A percentile compares a stretch with the other conserved stretches of the same genome.
phyloP scores from a whole-genome alignment of 2,113 vertebrate species.

The Oryzias curvinotus region DNA sequence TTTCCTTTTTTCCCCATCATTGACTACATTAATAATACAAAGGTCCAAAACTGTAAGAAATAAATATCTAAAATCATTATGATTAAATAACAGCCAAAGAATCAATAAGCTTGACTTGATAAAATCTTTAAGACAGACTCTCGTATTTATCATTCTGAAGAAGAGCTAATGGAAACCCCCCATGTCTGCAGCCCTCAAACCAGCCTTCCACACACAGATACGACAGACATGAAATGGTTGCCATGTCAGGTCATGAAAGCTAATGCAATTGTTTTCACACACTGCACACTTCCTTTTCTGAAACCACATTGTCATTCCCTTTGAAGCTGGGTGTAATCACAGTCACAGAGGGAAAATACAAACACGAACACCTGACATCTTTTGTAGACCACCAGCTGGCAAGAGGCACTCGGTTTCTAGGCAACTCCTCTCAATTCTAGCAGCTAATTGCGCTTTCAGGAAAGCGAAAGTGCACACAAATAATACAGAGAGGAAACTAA shows the following conservation, averaged over 20 bases:
- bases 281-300: conserved; percentile 28
- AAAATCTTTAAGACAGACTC: too few species aligned
- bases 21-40: too few species aligned
- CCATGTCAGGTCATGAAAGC: conserved; percentile 26
- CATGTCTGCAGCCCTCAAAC: too few species aligned
- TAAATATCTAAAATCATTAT: too few species aligned
- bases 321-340: conserved; percentile 45
- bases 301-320: conserved; percentile 35
- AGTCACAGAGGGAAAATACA: conserved; percentile 38
- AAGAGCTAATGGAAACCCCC: too few species aligned
- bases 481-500: conserved; percentile 55
- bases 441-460: conserved; percentile 63
- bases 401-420: conserved; percentile 56
- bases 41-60: too few species aligned
- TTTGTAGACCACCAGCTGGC: conserved; percentile 50
- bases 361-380: conserved; percentile 56
- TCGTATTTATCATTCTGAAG: too few species aligned
- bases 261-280: conserved; percentile 27
- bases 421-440: conserved; percentile 59
- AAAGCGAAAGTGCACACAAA: conserved; percentile 52
- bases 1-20: not conserved
- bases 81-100: too few species aligned
- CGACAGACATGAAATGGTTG: conserved; percentile 18
- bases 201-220: not conserved
- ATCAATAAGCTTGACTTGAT: too few species aligned